These are phyloP conservation scores for Buphagus erythrorhynchus DNA, from an alignment of 2,797 vertebrate genomes.

Conservation along the genomic window DNA sequence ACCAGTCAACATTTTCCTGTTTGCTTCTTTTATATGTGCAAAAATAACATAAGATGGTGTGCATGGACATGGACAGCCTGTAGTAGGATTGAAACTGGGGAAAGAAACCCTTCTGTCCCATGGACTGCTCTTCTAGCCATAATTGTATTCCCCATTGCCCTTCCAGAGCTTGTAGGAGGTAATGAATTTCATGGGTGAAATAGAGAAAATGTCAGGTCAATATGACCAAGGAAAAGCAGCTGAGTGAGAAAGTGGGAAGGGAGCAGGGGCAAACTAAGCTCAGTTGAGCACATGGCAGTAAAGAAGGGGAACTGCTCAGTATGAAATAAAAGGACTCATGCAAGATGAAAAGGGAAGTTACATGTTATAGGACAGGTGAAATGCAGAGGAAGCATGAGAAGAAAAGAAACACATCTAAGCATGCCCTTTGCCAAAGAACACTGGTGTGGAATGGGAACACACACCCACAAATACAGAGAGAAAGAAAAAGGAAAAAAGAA, in stretches of 20 bases:
- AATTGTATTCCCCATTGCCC: not conserved
- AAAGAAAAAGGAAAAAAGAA: not conserved
- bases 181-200: not conserved
- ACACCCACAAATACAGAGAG: not conserved
- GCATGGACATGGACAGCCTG: not conserved
- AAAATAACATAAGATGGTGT: not conserved
- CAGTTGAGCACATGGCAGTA: not conserved
- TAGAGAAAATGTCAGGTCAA: not conserved
- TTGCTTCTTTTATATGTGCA: not conserved
- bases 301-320: not conserved
- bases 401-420: fast-evolving
- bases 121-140: not conserved
- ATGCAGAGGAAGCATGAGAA: not conserved
- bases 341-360: not conserved
- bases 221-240: not conserved
- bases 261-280: not conserved
- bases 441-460: not conserved
- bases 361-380: not conserved
- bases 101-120: not conserved
- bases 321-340: not conserved
- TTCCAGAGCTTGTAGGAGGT: not conserved
- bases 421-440: not conserved
- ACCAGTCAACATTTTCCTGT: not conserved
- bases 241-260: not conserved
- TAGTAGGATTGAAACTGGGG: not conserved